Base-by-base conservation (phyloP, 2,888 invertebrate species). In the Phyllotreta cruciferae region DNA sequence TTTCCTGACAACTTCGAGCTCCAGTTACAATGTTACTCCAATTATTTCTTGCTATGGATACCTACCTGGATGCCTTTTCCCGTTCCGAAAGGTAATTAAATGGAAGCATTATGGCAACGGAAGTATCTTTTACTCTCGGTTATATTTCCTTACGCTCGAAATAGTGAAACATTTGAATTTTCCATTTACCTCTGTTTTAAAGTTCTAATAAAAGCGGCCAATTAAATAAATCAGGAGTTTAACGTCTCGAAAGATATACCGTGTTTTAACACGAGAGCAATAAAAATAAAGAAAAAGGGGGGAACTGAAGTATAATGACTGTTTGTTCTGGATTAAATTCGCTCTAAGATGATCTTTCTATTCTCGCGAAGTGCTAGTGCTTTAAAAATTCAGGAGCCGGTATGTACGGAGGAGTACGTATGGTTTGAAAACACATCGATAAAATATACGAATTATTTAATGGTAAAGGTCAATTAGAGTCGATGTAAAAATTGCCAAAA, bases 121-220 rank as follows among this genome's bases (percentile, higher is more conserved):
- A 44, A 56, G 36, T 56, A 56, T 38, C 44, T 56, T 44, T 24
- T 44, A 13, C 36, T 42, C 56, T 56, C 56, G 45, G 44, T 56
- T 56, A 56, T 36, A 56, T 60, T 14, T 53, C 47, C 47, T 13
- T 44, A 6, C 9, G n/a, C 50, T 54, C 14, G 42, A 62, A 41
- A 56, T 62, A 61, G 64, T 71, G 66, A 71, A 71, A 66, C 67
- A 67, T 67, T 67, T 67, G 64, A 69, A 69, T 64, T 66, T 67
- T 58, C 65, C 66, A 52, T 68, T 67, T 56, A 56, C 56, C 60
- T 62, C 62, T 66, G 66, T 64, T 65, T 69, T 62, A 61, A 58
- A 61, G 42, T 63, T 55, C 68, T 62, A 61, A 67, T 68, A 69
- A 69, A 64, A 52, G 24, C 60, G 57, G 64, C 66, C 68, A 71